Conservation (phyloP, 2,797 vertebrate species). For the Poecile montanus region DNA sequence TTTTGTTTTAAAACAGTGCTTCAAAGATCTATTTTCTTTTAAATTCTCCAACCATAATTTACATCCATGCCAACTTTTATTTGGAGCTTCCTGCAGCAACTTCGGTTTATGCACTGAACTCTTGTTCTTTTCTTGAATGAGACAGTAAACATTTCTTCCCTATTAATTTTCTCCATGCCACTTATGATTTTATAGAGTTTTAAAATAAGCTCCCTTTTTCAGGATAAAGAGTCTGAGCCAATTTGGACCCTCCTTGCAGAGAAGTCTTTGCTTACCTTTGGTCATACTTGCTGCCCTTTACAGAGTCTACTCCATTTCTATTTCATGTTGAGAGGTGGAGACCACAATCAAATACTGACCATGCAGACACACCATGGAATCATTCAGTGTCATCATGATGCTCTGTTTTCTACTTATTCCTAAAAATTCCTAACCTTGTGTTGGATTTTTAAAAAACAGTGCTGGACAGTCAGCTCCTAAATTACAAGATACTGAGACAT, state of each 20-base stretch:
- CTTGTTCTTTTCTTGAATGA: neutral
- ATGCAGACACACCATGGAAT: fast-evolving
- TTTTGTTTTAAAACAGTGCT: neutral
- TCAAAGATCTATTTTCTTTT: neutral
- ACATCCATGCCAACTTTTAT: neutral
- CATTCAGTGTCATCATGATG: neutral
- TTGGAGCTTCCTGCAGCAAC: neutral
- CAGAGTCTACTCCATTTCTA: neutral
- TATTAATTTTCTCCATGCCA: neutral
- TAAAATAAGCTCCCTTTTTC: constrained; percentile 21
- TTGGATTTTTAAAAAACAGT: neutral
- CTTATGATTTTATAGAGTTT: neutral
- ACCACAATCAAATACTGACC: neutral
- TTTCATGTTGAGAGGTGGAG: neutral
- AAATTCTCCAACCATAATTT: neutral
- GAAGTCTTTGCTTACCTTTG: neutral
- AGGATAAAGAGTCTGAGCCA: neutral
- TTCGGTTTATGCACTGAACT: neutral
- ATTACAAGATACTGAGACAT: neutral
- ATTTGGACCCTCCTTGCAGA: neutral
- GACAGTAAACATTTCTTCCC: neutral
- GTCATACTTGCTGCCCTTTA: neutral
- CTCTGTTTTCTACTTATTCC: neutral
- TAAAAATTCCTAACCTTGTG: neutral
- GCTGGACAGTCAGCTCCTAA: neutral